phyloP scores from a whole-genome alignment of 2,888 invertebrate genomes.

The Masnerella sp. region DNA sequence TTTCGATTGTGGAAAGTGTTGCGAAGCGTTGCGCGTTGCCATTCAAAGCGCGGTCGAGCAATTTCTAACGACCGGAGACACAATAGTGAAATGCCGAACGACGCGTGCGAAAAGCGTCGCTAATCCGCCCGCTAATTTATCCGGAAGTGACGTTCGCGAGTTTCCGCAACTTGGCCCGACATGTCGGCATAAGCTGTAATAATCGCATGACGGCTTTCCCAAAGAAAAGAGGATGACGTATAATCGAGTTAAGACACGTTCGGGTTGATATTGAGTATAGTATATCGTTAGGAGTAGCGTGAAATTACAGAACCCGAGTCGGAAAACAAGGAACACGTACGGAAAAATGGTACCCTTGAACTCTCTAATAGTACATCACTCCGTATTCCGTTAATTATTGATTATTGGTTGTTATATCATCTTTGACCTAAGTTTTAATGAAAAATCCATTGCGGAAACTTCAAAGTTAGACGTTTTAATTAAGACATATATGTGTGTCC shows the following conservation, averaged over 20 bases:
- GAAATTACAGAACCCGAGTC: not conserved
- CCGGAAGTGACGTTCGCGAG: constrained; percentile 38
- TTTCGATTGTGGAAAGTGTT: constrained; percentile 43
- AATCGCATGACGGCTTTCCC: not conserved
- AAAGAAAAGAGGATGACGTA: not conserved
- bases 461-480: too few species aligned
- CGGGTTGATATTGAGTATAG: not conserved
- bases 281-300: not conserved
- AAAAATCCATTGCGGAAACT: too few species aligned
- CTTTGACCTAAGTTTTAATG: too few species aligned
- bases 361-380: too few species aligned
- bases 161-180: constrained; percentile 19
- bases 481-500: too few species aligned
- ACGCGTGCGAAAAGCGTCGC: constrained; percentile 44
- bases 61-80: constrained; percentile 43
- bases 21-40: constrained; percentile 31
- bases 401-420: too few species aligned
- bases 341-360: too few species aligned
- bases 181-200: constrained; percentile 18
- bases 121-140: constrained; percentile 48
- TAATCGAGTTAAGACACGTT: not conserved
- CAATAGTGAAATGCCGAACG: constrained; percentile 42
- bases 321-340: too few species aligned
- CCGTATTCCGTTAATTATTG: too few species aligned
- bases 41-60: constrained; percentile 37